phyloP scores from a whole-genome alignment of 30 jellyfish, hydroid and myxozoan genomes.

The Hydractinia symbiolongicarpus region DNA sequence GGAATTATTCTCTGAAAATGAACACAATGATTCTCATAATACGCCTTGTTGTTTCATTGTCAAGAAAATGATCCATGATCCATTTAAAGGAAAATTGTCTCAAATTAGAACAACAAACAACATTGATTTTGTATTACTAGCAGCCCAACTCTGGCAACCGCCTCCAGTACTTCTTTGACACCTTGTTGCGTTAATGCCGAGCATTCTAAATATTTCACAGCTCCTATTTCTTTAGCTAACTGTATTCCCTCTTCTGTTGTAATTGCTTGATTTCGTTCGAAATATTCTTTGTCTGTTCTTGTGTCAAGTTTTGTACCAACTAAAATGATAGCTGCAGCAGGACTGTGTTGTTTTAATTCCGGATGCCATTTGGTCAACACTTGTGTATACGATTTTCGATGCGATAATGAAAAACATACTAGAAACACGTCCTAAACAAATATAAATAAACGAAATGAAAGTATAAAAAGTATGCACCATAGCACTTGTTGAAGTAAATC shows the following conservation, averaged over 20 bases:
- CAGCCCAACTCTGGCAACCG: constrained; percentile 83
- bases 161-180: constrained; percentile 94
- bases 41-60: too few species aligned
- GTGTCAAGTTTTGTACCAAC: constrained; percentile 98
- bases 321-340: constrained; percentile 82
- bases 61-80: too few species aligned
- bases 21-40: too few species aligned
- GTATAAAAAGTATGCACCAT: background rate
- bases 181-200: constrained; percentile 98
- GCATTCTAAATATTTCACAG: constrained; percentile 93
- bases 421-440: constrained; percentile 80
- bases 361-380: constrained; percentile 90
- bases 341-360: constrained; percentile 96
- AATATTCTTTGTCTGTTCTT: constrained; percentile 92
- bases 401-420: constrained; percentile 86
- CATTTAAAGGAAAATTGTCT: too few species aligned
- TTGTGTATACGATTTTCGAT: constrained; percentile 95
- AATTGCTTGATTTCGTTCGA: constrained; percentile 70
- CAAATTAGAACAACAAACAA: too few species aligned
- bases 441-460: background rate
- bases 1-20: too few species aligned
- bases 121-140: too few species aligned
- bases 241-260: constrained; percentile 68
- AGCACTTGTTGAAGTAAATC: too few species aligned
- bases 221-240: constrained; percentile 85